Evolutionary conservation across 2,797 vertebrate genomes (phyloP).

Genomic region (Alauda arvensis): DNA sequence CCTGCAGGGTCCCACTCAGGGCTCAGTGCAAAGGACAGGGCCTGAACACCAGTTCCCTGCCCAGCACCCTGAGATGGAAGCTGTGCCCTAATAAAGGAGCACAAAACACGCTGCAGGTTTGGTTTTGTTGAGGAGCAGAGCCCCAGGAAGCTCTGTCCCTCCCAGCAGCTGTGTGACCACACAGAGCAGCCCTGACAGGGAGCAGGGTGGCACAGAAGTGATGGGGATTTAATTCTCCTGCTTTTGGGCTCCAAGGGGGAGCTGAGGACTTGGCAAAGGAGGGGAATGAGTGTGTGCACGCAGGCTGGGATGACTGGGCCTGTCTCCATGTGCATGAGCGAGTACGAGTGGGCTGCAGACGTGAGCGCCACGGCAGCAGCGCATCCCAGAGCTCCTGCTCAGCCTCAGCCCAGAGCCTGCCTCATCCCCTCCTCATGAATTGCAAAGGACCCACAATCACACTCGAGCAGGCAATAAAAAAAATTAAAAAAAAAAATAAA

Average conservation of each 20-base stretch:
- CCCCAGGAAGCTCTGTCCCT: not conserved
- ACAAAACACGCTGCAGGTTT: not conserved
- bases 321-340: not conserved
- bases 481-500: rapidly evolving
- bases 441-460: constrained; percentile 5
- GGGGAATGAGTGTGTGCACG: not conserved
- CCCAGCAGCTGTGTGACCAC: no score
- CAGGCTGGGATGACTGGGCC: not conserved
- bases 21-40: not conserved
- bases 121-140: not conserved
- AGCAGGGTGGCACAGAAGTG: not conserved
- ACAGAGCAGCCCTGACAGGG: rapidly evolving
- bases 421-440: not conserved
- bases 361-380: not conserved
- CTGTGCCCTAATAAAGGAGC: not conserved
- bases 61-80: not conserved
- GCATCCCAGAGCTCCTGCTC: not conserved
- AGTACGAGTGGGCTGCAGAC: constrained; percentile 3
- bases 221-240: not conserved
- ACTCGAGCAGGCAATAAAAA: not conserved
- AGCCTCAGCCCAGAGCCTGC: not conserved
- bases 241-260: not conserved
- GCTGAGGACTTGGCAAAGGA: constrained; percentile 24
- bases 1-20: not conserved
- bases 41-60: not conserved